phyloP scores from a whole-genome alignment of 2,113 vertebrate genomes.

The Hyaena hyaena region DNA sequence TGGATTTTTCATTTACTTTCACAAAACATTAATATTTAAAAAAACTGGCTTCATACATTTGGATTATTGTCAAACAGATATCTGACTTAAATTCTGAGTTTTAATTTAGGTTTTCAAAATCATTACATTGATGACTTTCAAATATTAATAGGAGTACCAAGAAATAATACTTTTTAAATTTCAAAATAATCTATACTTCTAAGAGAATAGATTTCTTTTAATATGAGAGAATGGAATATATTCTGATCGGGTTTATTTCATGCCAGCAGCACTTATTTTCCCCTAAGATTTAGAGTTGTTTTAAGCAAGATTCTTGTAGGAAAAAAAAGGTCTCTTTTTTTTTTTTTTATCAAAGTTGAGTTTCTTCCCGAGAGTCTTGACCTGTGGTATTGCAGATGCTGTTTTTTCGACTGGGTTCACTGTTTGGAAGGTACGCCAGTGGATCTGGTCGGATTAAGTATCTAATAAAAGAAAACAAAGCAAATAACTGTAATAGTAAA shows the following conservation, averaged over 20 bases:
- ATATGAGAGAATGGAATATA: constrained; percentile 64
- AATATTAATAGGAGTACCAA: constrained; percentile 37
- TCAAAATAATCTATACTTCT: constrained; percentile 60
- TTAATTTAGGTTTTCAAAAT: constrained; percentile 43
- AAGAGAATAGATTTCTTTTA: constrained; percentile 63
- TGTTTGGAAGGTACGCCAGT: constrained; percentile 87
- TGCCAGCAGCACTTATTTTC: constrained; percentile 29
- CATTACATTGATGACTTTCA: constrained; percentile 46
- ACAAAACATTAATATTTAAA: constrained; percentile 17
- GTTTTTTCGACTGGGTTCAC: constrained; percentile 84
- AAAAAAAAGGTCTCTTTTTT: constrained; percentile 71
- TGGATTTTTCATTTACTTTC: constrained; percentile 16
- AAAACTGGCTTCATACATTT: not conserved
- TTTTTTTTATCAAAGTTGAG: constrained; percentile 86
- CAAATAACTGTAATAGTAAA: not conserved
- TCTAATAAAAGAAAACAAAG: constrained; percentile 78
- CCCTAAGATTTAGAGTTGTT: constrained; percentile 66
- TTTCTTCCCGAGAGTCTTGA: constrained; percentile 88
- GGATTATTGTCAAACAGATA: constrained; percentile 50
- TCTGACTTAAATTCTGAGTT: not conserved
- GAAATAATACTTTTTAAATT: constrained; percentile 55
- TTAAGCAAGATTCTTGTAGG: constrained; percentile 74
- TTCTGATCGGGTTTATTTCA: constrained; percentile 46
- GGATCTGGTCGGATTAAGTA: constrained; percentile 91
- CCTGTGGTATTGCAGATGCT: constrained; percentile 85